Evolutionary conservation across 23 tunicate species (phyloP), one percentile per base, ranked within the genome.

Genomic region (Botrylloides violaceus): DNA sequence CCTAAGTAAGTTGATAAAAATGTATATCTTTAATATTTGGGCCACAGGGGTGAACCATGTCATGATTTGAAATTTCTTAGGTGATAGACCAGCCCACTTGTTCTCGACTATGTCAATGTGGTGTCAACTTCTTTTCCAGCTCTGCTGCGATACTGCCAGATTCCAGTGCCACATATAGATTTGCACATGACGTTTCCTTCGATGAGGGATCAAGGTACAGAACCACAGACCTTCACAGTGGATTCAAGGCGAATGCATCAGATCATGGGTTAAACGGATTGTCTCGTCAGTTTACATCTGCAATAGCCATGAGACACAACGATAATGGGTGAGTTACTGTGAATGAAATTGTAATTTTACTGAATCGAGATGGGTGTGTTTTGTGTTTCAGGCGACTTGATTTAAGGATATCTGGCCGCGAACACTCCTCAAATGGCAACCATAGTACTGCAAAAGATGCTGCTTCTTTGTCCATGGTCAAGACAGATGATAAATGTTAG

Each of bases 121-220:
- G n/a, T n/a, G n/a, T 64, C 3, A 36, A 35, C n/a, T 60, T 58
- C 76, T 20, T 56, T 38, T 76, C 31, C 83, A 84, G 92, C 49
- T 73, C 83, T 23, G 79, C 84, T 5, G 71, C 88, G 32, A 66
- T 70, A 20, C 77, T 85, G 2, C 94, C 94, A 7, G 94, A 85
- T 36, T 50, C 84, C 1, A 56, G 73, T 36, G 79, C 84, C n/a
- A 63, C 94, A 32, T 85, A 85, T 50, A 61, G 94, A 59, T 66
- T 85, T n/a, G 66, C 81, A 4, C 76, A 70, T 48, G 95, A 87
- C 58, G 86, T 87, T 25, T 87, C 95, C 34, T 87, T 80, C 63
- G 95, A 87, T 35, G 95, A 87, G 59, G 95, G 95, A 15, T 81
- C 87, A 23, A 60, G 95, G 32, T 87, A 87, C 37, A 27, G 74